phyloP scores from a whole-genome alignment of 2,113 vertebrate genomes.

The Antidorcas marsupialis region DNA sequence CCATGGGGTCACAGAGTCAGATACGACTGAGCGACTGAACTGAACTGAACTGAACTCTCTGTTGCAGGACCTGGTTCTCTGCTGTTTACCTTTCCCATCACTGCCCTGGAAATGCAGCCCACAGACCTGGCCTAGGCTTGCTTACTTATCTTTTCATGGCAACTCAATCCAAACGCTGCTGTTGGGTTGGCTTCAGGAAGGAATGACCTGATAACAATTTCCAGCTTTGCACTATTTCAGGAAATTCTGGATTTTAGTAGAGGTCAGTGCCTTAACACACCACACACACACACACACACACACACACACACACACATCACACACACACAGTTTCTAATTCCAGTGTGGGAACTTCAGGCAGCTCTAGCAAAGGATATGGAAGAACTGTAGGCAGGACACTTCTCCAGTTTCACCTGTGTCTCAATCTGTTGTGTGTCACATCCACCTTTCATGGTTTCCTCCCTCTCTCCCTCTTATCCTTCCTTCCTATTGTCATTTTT shows the following conservation, averaged over 20 bases:
- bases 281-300: neutral
- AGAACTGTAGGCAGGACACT: neutral
- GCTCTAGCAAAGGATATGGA: neutral
- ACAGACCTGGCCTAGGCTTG: neutral
- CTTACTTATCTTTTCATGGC: neutral
- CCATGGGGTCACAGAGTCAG: neutral
- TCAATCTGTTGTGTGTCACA: neutral
- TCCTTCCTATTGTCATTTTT: neutral
- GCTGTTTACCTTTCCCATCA: neutral
- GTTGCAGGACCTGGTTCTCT: neutral
- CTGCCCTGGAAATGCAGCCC: neutral
- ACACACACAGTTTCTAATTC: neutral
- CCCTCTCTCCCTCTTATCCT: neutral
- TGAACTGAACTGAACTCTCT: neutral
- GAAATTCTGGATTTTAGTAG: neutral
- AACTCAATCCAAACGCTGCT: neutral
- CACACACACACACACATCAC: neutral
- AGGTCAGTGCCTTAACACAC: neutral
- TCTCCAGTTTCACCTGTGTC: neutral
- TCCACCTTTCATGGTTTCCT: neutral
- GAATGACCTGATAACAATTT: neutral
- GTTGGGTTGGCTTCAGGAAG: neutral
- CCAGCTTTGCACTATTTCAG: neutral
- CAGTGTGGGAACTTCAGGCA: neutral
- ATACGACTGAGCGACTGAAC: rapidly evolving